Percentiles rank a stretch among this genome's conserved stretches.
Evolutionary conservation across 2,888 invertebrate species (phyloP).

Genomic region (Leucoptera coffeella): DNA sequence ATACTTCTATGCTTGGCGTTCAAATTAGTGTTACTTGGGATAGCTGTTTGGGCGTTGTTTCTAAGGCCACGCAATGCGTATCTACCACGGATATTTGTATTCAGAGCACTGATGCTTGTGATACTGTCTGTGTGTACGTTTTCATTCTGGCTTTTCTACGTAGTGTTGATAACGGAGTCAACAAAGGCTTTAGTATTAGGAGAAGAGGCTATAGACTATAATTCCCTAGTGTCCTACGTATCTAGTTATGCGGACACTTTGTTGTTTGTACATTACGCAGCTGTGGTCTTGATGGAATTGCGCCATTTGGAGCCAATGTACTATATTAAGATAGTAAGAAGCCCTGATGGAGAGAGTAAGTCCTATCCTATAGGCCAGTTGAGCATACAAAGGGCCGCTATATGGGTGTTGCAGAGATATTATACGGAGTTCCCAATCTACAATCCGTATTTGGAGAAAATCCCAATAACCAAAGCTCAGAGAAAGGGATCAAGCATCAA

Average conservation of each 20-base stretch:
- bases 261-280: constrained; percentile 90
- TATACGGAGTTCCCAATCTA: constrained; percentile 95
- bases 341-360: constrained; percentile 90
- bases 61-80: constrained; percentile 77
- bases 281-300: constrained; percentile 88
- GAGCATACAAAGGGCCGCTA: constrained; percentile 92
- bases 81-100: constrained; percentile 86
- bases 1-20: constrained; percentile 86
- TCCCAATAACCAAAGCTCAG: constrained; percentile 79
- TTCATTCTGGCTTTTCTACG: constrained; percentile 97
- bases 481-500: constrained; percentile 83
- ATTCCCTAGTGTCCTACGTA: constrained; percentile 86
- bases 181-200: constrained; percentile 73
- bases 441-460: constrained; percentile 90
- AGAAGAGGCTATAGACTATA: constrained; percentile 77
- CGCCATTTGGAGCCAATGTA: constrained; percentile 87
- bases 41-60: constrained; percentile 92
- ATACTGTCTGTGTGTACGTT: constrained; percentile 88
- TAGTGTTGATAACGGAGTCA: constrained; percentile 82
- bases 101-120: constrained; percentile 82
- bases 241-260: constrained; percentile 90
- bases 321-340: constrained; percentile 84
- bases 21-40: constrained; percentile 80
- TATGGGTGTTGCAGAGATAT: constrained; percentile 91
- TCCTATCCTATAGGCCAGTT: constrained; percentile 86